phyloP scores from a whole-genome alignment of 2,797 vertebrate genomes.

The Enteromius mattozi region DNA sequence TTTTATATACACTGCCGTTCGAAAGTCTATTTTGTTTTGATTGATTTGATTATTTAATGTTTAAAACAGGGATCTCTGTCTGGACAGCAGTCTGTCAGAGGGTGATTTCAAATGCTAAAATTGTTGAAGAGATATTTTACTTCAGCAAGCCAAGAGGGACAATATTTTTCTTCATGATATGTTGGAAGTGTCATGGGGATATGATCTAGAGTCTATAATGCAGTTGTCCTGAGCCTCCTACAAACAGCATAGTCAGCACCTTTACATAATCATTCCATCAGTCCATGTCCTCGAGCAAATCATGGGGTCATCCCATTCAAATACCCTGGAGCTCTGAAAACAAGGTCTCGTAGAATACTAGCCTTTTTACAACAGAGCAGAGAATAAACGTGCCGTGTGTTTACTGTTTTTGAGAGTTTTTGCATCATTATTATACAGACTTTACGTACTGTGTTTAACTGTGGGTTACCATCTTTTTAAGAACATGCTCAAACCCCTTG shows the following conservation, averaged over 20 bases:
- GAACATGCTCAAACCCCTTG: background rate
- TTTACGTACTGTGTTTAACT: slow-evolving; percentile 7
- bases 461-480: background rate
- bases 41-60: background rate
- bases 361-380: background rate
- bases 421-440: background rate
- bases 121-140: slow-evolving; percentile 10
- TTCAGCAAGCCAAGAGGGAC: background rate
- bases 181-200: slow-evolving; percentile 49
- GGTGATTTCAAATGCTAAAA: background rate
- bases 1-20: background rate
- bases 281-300: slow-evolving; percentile 26
- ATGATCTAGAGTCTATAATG: slow-evolving; percentile 28
- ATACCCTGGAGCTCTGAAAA: slow-evolving; percentile 32
- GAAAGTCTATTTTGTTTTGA: no score
- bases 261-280: slow-evolving; percentile 24
- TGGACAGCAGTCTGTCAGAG: background rate
- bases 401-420: slow-evolving; percentile 16
- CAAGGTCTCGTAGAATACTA: background rate
- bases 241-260: slow-evolving; percentile 7
- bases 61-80: background rate
- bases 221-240: slow-evolving; percentile 48
- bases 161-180: slow-evolving; percentile 60
- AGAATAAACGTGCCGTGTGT: slow-evolving; percentile 3
- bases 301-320: slow-evolving; percentile 10